Conservation (phyloP, 2,888 invertebrate genomes). For the Allolobophora icterica region DNA sequence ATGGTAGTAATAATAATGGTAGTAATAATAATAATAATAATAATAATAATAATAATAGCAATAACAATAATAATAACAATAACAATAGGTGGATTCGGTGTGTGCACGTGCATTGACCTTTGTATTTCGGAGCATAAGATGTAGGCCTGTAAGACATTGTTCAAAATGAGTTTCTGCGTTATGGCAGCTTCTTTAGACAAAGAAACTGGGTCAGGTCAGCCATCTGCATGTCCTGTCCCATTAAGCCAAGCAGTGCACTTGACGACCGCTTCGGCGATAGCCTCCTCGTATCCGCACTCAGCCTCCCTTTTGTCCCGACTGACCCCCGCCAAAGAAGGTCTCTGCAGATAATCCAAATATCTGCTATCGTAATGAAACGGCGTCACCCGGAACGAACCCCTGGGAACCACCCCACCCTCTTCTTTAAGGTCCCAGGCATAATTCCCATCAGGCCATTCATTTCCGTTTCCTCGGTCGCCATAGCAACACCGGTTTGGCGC, state of each 20-base stretch:
- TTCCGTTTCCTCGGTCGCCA: background rate
- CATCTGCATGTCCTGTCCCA: background rate
- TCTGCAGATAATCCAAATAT: background rate
- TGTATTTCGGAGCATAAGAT: no score
- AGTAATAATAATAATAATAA: no score
- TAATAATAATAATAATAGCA: no score
- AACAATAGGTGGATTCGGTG: no score
- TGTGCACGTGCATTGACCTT: no score
- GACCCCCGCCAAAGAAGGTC: background rate
- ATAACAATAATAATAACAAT: no score
- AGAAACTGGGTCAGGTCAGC: background rate
- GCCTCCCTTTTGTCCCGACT: background rate
- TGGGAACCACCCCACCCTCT: background rate
- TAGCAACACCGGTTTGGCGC: background rate
- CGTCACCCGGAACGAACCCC: background rate
- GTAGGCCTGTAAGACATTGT: background rate
- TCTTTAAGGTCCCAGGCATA: background rate
- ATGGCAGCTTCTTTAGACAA: background rate
- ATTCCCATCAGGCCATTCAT: background rate
- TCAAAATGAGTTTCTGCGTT: background rate
- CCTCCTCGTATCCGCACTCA: background rate
- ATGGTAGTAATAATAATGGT: no score
- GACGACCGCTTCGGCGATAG: background rate
- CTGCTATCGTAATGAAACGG: background rate
- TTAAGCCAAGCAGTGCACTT: conserved; percentile 17